These are phyloP conservation scores for Moxostoma hubbsi DNA, from an alignment of 2,797 vertebrate genomes.

Conservation along the genomic window DNA sequence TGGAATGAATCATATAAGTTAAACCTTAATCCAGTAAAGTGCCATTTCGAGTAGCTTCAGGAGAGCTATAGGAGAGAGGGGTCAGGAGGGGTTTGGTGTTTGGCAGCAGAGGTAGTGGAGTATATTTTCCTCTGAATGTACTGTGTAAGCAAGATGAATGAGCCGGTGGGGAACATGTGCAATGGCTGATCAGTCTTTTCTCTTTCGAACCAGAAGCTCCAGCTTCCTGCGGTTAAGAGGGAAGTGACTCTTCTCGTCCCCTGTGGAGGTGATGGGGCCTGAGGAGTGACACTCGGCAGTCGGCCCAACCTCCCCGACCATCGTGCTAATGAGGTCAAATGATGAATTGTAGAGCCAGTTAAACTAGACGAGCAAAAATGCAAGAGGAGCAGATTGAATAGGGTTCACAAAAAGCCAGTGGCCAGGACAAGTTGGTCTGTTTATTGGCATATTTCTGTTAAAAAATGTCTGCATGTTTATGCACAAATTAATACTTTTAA, in stretches of 20 bases:
- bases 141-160: constrained; percentile 31
- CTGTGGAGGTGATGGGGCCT: constrained; percentile 57
- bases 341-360: constrained; percentile 70
- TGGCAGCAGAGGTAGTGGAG: not conserved
- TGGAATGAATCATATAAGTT: constrained; percentile 1
- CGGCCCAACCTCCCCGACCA: constrained; percentile 53
- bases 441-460: not conserved
- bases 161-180: not conserved
- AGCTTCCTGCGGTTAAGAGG: constrained; percentile 33
- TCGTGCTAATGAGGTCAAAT: constrained; percentile 77
- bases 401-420: constrained; percentile 56
- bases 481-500: no score
- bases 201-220: constrained; percentile 23
- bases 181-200: constrained; percentile 26
- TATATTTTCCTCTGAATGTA: constrained; percentile 16
- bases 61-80: not conserved
- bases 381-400: constrained; percentile 63
- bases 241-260: constrained; percentile 45
- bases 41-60: constrained; percentile 4
- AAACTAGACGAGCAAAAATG: constrained; percentile 59
- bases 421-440: constrained; percentile 51
- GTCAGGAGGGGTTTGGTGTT: not conserved
- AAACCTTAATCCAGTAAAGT: not conserved
- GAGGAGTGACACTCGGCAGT: constrained; percentile 64
- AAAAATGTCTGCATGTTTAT: no score